phyloP scores from a whole-genome alignment of 2,888 invertebrate genomes.

The Toxonevra muliebris region DNA sequence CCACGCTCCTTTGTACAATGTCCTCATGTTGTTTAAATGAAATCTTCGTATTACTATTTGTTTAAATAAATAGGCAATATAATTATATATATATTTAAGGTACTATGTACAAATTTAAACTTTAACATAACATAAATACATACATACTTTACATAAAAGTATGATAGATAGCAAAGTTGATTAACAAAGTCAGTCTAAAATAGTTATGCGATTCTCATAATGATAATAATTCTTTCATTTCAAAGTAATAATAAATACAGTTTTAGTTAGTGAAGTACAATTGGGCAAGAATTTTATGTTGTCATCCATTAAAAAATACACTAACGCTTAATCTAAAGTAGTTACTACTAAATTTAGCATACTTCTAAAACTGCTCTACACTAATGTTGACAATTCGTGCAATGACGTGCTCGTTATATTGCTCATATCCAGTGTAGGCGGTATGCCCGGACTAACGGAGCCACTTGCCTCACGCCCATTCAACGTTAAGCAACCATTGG shows the following conservation, averaged over 20 bases:
- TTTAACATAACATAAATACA: not conserved
- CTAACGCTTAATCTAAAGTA: not conserved
- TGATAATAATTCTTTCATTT: conserved; percentile 2
- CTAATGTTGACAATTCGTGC: conserved; percentile 76
- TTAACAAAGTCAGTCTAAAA: not conserved
- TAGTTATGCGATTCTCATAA: conserved; percentile 10
- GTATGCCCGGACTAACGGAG: conserved; percentile 73
- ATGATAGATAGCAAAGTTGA: too few species aligned
- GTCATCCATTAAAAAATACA: not conserved
- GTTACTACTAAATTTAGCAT: not conserved
- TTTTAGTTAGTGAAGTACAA: not conserved
- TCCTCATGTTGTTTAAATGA: too few species aligned
- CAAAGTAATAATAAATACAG: not conserved
- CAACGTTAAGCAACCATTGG: conserved; percentile 43
- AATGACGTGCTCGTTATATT: conserved; percentile 72
- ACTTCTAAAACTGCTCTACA: conserved; percentile 58
- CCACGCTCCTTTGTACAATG: too few species aligned
- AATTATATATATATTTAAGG: conserved; percentile 3
- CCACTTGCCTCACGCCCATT: conserved; percentile 66
- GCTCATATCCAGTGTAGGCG: conserved; percentile 71
- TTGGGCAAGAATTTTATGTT: not conserved
- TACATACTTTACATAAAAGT: not conserved
- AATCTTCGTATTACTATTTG: not conserved
- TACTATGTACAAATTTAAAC: not conserved
- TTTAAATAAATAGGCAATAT: not conserved